Conservation (phyloP, 1,140 invertebrate genomes). For the Eurytemora carolleeae region DNA sequence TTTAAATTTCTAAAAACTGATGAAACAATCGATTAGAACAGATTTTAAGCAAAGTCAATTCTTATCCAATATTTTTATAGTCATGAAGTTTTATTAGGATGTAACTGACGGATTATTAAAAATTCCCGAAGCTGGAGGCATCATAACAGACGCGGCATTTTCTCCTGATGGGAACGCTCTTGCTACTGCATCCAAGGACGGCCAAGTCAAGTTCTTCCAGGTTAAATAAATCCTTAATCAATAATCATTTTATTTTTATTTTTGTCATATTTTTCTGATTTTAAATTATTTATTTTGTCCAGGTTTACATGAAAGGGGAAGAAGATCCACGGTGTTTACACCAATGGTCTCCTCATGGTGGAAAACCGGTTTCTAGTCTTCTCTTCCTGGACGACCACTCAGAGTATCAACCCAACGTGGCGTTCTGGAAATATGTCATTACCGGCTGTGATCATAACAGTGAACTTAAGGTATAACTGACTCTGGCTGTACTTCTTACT, state of each 20-base stretch:
- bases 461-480: slow-evolving; percentile 68
- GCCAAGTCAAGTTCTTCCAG: slow-evolving; percentile 77
- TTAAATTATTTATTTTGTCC: slow-evolving; percentile 23
- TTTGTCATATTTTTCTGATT: not conserved
- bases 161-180: slow-evolving; percentile 80
- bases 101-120: slow-evolving; percentile 18
- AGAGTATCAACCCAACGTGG: slow-evolving; percentile 48
- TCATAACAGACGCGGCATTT: slow-evolving; percentile 67
- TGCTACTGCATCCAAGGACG: slow-evolving; percentile 65
- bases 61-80: too few species aligned
- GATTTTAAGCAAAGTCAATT: too few species aligned
- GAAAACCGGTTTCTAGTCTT: slow-evolving; percentile 56
- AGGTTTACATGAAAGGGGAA: slow-evolving; percentile 40
- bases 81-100: too few species aligned
- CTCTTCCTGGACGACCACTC: slow-evolving; percentile 83
- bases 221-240: slow-evolving; percentile 25
- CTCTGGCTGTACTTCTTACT: too few species aligned
- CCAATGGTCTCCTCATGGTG: slow-evolving; percentile 71
- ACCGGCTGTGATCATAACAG: slow-evolving; percentile 73
- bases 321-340: slow-evolving; percentile 52
- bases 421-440: slow-evolving; percentile 83
- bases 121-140: slow-evolving; percentile 42
- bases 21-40: too few species aligned
- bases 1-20: too few species aligned
- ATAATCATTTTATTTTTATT: not conserved